Conservation (phyloP, 2,888 invertebrate genomes). For the Idaea dimidiata region DNA sequence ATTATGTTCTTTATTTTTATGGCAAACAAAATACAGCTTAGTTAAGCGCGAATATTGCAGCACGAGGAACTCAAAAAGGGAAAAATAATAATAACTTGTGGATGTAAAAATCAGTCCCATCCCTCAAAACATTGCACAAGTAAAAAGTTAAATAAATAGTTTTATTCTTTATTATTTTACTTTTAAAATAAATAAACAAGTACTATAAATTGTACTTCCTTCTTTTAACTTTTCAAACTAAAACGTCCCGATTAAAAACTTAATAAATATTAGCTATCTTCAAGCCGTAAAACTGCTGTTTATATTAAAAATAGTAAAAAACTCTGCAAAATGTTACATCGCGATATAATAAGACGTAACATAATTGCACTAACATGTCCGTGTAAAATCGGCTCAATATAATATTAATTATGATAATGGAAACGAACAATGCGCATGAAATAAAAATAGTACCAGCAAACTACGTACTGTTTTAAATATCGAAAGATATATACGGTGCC, state of each 20-base stretch:
- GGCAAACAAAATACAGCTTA: slow-evolving; percentile 52
- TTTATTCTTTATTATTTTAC: slow-evolving; percentile 31
- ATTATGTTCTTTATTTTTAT: slow-evolving; percentile 39
- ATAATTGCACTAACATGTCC: slow-evolving; percentile 32
- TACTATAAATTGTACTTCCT: slow-evolving; percentile 48
- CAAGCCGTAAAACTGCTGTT: slow-evolving; percentile 42
- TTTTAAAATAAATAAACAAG: slow-evolving; percentile 43
- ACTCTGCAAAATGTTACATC: slow-evolving; percentile 36
- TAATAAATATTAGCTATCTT: slow-evolving; percentile 40
- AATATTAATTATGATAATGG: slow-evolving; percentile 35
- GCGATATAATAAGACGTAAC: slow-evolving; percentile 34
- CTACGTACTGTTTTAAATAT: background rate
- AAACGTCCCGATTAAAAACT: slow-evolving; percentile 33
- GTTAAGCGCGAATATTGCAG: slow-evolving; percentile 48
- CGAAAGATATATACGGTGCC: too few species aligned
- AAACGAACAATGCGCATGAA: slow-evolving; percentile 23
- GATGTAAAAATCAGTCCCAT: slow-evolving; percentile 75
- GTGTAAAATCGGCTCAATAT: slow-evolving; percentile 34
- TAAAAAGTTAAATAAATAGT: slow-evolving; percentile 49
- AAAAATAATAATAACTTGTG: slow-evolving; percentile 48
- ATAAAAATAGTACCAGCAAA: background rate
- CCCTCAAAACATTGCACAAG: slow-evolving; percentile 71
- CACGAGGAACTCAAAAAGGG: slow-evolving; percentile 38
- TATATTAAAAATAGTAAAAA: slow-evolving; percentile 52
- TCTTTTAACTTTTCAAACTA: slow-evolving; percentile 12